Evolutionary conservation across 2,797 vertebrate species (phyloP).

Genomic region (Cheirogaleus major): DNA sequence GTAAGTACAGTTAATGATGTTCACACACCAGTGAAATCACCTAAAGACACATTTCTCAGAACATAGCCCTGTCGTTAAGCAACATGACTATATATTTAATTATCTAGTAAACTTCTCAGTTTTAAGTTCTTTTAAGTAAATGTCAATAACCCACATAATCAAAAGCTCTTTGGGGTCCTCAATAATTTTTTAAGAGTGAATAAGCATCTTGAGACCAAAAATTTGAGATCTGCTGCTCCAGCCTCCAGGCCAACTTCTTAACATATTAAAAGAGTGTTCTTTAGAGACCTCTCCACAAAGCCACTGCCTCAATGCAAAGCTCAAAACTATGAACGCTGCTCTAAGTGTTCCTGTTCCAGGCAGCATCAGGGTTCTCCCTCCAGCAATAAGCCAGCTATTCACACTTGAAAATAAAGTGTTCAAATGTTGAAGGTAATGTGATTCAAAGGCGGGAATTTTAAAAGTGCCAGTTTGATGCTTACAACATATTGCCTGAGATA

Average conservation of each 20-base stretch:
- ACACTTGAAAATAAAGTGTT: not conserved
- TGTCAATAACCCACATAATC: not conserved
- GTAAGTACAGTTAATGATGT: not conserved
- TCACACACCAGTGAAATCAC: not conserved
- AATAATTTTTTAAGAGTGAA: not conserved
- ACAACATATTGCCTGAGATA: not conserved
- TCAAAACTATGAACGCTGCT: not conserved
- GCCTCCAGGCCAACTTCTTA: not conserved
- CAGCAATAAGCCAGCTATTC: not conserved
- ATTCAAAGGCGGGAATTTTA: not conserved
- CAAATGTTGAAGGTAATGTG: not conserved
- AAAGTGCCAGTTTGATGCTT: not conserved
- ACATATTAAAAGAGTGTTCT: not conserved
- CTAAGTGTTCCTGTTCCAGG: not conserved
- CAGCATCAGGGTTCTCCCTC: not conserved
- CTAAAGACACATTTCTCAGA: not conserved
- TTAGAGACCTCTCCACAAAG: not conserved
- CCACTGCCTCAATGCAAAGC: not conserved
- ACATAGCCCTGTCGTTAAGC: not conserved
- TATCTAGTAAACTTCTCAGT: not conserved
- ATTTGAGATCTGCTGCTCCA: not conserved
- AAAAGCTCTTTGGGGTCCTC: not conserved
- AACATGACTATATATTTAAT: not conserved
- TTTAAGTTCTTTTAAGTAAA: conserved; percentile 26
- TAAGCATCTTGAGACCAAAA: not conserved